Evolutionary conservation across 1,140 invertebrate genomes (phyloP).

Genomic region (Drosophila equinoxialis): DNA sequence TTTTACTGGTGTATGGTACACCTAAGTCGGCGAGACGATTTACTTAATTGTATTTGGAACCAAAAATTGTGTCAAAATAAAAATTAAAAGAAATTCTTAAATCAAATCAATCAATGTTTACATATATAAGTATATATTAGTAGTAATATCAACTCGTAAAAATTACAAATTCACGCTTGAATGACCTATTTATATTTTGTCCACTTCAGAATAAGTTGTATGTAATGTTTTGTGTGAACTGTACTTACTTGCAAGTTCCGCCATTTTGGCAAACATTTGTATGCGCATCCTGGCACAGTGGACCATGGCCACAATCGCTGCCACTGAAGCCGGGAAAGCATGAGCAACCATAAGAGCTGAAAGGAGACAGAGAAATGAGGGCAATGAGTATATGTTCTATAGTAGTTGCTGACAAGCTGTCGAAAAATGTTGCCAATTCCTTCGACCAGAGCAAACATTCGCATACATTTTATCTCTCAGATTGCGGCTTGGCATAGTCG

Average conservation of each 20-base stretch:
- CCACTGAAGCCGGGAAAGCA: conserved; percentile 90
- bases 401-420: conserved; percentile 8
- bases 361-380: conserved; percentile 79
- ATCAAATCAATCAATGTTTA: too few species aligned
- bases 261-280: conserved; percentile 89
- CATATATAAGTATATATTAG: too few species aligned
- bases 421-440: conserved; percentile 12
- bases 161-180: too few species aligned
- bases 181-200: too few species aligned
- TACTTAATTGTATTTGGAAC: too few species aligned
- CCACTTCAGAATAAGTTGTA: too few species aligned
- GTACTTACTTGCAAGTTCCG: conserved; percentile 89
- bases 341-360: conserved; percentile 87
- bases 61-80: too few species aligned
- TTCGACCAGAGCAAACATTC: conserved; percentile 34
- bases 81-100: too few species aligned
- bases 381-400: conserved; percentile 47
- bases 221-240: neutral
- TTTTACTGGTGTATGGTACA: too few species aligned
- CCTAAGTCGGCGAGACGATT: too few species aligned
- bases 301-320: conserved; percentile 88
- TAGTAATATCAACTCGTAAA: too few species aligned
- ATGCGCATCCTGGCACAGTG: conserved; percentile 87
- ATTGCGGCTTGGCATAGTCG: conserved; percentile 26
- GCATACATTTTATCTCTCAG: conserved; percentile 39